Percentiles rank a stretch among this genome's conserved stretches.
phyloP scores from a whole-genome alignment of 2,113 vertebrate species.

The Chrysemys picta region DNA sequence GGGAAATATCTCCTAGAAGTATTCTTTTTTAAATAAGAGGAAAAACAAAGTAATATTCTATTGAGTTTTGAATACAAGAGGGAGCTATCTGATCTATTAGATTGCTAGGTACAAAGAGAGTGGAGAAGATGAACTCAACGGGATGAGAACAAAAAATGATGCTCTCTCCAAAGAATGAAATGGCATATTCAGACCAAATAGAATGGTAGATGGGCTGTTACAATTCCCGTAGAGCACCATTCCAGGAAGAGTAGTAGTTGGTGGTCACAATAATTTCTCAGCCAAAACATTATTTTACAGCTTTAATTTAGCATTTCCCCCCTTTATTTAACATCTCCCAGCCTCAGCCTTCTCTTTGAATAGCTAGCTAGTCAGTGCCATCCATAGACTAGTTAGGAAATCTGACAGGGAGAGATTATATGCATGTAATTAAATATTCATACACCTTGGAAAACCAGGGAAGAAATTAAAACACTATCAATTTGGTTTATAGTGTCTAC shows the following conservation, averaged over 20 bases:
- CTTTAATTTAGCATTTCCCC: slow-evolving; percentile 33
- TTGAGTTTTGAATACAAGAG: neutral
- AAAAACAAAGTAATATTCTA: neutral
- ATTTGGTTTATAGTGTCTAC: neutral
- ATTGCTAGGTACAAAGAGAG: slow-evolving; percentile 17
- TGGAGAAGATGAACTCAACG: neutral
- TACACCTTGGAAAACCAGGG: neutral
- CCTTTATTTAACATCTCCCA: slow-evolving; percentile 31
- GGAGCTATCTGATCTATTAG: slow-evolving; percentile 23
- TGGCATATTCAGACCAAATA: neutral
- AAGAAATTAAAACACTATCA: neutral
- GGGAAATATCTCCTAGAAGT: neutral
- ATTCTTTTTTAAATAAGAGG: neutral
- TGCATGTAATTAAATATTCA: neutral
- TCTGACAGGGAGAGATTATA: slow-evolving; percentile 5
- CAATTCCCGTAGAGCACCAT: slow-evolving; percentile 44
- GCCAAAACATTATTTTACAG: slow-evolving; percentile 18
- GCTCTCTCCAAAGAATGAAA: slow-evolving; percentile 41
- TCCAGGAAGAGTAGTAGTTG: neutral
- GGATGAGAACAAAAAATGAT: neutral
- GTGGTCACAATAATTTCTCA: slow-evolving; percentile 43
- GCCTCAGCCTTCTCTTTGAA: slow-evolving; percentile 24
- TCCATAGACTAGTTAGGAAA: neutral
- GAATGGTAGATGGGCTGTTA: neutral
- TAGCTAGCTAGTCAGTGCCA: neutral